Evolutionary conservation across 2,113 vertebrate species (phyloP).

Genomic region (Excalfactoria chinensis): DNA sequence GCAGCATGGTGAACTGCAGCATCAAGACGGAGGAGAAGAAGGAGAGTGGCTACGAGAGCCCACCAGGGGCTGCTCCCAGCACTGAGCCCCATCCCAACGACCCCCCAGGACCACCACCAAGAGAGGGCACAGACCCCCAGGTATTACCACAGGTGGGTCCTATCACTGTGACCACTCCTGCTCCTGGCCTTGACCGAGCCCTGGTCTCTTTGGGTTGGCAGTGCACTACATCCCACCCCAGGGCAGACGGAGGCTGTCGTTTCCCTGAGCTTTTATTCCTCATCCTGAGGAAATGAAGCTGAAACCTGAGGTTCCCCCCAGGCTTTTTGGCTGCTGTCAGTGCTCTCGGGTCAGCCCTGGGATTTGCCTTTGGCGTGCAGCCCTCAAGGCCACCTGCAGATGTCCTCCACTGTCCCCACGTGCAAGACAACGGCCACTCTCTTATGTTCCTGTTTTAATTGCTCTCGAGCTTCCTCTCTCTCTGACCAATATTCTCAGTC

Average conservation of each 20-base stretch:
- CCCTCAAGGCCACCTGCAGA: fast-evolving
- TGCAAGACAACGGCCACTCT: not conserved
- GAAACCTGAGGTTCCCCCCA: not conserved
- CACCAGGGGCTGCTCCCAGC: not conserved
- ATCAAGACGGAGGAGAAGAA: constrained; percentile 88
- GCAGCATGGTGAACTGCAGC: constrained; percentile 87
- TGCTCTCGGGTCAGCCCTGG: not conserved
- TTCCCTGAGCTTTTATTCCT: not conserved
- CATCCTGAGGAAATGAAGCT: fast-evolving
- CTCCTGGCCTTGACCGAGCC: not conserved
- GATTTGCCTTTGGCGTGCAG: fast-evolving
- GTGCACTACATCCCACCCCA: fast-evolving
- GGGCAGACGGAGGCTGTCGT: fast-evolving
- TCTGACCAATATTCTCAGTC: not conserved
- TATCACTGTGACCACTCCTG: fast-evolving
- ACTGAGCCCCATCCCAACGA: constrained; percentile 61
- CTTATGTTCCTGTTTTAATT: not conserved
- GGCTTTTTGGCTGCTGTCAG: fast-evolving
- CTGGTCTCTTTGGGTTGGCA: not conserved
- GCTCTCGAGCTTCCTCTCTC: not conserved
- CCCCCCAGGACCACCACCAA: constrained; percentile 5
- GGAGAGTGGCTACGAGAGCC: constrained; percentile 41
- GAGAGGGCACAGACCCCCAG: constrained; percentile 44
- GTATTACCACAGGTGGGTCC: constrained; percentile 66
- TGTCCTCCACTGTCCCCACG: not conserved